Percentiles rank a stretch among this genome's conserved stretches.
Conservation (phyloP, 2,888 invertebrate species). For the Stenchaetothrips biformis region DNA sequence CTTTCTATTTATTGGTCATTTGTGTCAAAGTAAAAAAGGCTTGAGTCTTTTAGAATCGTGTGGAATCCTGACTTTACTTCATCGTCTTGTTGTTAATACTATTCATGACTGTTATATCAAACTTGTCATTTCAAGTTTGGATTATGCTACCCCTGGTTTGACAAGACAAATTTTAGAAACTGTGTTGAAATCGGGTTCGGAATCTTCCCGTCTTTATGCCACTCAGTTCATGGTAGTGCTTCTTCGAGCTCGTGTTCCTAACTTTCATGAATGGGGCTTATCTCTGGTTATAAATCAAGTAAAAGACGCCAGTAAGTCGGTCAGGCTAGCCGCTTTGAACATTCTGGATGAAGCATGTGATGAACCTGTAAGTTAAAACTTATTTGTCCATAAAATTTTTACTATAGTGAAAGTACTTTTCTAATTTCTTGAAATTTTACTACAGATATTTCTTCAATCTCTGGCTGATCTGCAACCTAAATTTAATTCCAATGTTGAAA, state of each 20-base stretch:
- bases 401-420: background rate
- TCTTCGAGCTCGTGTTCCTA: slow-evolving; percentile 66
- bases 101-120: slow-evolving; percentile 91
- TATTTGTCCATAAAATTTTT: background rate
- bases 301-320: slow-evolving; percentile 73
- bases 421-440: slow-evolving; percentile 23
- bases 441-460: slow-evolving; percentile 25
- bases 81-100: slow-evolving; percentile 64
- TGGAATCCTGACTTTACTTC: slow-evolving; percentile 2
- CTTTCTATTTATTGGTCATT: slow-evolving; percentile 86
- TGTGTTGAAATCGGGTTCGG: slow-evolving; percentile 24
- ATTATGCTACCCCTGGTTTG: slow-evolving; percentile 73
- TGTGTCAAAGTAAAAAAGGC: slow-evolving; percentile 43
- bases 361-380: slow-evolving; percentile 59
- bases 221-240: slow-evolving; percentile 87
- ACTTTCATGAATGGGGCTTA: slow-evolving; percentile 80
- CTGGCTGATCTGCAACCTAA: slow-evolving; percentile 21
- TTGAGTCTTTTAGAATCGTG: slow-evolving; percentile 37
- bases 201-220: slow-evolving; percentile 68
- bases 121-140: slow-evolving; percentile 83
- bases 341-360: slow-evolving; percentile 91
- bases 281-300: slow-evolving; percentile 78
- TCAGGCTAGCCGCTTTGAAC: slow-evolving; percentile 73
- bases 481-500: slow-evolving; percentile 48
- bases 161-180: slow-evolving; percentile 56